Evolutionary conservation across 2,888 invertebrate species (phyloP).

Genomic region (Cordilura impudica): DNA sequence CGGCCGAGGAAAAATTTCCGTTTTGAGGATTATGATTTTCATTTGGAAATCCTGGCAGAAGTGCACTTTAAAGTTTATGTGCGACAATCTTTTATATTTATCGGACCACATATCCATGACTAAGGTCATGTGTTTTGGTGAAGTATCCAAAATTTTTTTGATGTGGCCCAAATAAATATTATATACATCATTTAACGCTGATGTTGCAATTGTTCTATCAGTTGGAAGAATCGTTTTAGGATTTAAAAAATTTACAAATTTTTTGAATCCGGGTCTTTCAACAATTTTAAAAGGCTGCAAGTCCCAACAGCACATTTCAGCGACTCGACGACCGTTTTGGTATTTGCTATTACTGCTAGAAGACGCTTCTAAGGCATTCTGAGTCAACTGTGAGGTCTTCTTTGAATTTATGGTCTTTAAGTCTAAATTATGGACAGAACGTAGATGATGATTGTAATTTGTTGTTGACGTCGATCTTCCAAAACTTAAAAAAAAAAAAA

Average conservation of each 20-base stretch:
- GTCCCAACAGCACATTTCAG: slow-evolving; percentile 23
- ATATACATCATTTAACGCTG: background rate
- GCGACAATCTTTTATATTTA: background rate
- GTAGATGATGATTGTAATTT: background rate
- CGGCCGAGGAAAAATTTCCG: background rate
- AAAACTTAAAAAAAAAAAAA: slow-evolving; percentile 11
- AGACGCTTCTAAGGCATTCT: background rate
- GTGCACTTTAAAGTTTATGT: slow-evolving; percentile 13
- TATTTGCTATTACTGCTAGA: background rate
- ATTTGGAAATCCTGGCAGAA: slow-evolving; percentile 5
- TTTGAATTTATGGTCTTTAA: background rate
- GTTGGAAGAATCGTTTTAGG: background rate
- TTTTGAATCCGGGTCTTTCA: background rate
- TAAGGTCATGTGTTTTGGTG: background rate
- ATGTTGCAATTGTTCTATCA: background rate
- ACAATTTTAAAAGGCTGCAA: slow-evolving; percentile 9
- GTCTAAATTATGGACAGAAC: background rate
- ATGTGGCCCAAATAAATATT: background rate
- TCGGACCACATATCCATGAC: slow-evolving; percentile 10
- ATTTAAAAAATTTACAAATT: slow-evolving; percentile 1
- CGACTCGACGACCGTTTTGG: background rate
- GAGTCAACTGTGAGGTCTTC: background rate
- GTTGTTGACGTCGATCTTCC: background rate
- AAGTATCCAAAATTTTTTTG: background rate
- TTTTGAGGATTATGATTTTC: background rate